Evolutionary conservation across 2,113 vertebrate genomes (phyloP), one percentile per base, ranked within the genome.

Genomic region (Hippocampus guttulatus): DNA sequence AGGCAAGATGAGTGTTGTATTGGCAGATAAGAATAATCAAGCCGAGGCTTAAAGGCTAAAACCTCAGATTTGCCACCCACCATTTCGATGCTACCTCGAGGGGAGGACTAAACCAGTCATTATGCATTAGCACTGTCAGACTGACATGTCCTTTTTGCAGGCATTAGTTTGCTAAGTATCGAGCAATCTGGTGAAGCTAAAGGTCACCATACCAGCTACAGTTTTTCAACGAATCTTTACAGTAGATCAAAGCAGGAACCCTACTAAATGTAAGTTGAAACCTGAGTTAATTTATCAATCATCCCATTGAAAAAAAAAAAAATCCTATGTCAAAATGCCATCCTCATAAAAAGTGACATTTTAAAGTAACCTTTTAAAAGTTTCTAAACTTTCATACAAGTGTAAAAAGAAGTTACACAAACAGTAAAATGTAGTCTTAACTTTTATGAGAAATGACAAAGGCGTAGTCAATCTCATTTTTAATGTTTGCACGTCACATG

Each of bases 91-190:
- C 62, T 52, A 63, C 77, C 71, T 75, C 68, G 8, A 47, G 49
- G 64, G 64, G 38, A 63, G 49, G 58, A 47, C 74, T 64, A 18
- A 47, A 43, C 21, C 15, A 0, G 47, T 66, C 71, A 55, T 45
- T 66, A 47, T 30, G 51, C 67, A 71, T 79, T 55, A 76, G 63
- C 51, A 55, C 23, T 23, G n/a, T 45, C 62, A 41, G 58, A 18
- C 64, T 69, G 0, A 55, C 11, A 43, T 67, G 41, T 77, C 43
- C 52, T 66, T 43, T 11, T 63, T 63, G 61, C 18, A 21, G 61
- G 61, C 33, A 63, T 63, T 63, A 33, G 10, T 38, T 40, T 8
- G 21, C 15, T 41, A 43, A 64, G 62, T n/a, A 64, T 30, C 38
- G 5, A 11, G 23, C 21, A 64, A 64, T 43, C 45, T 64, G 62